These are phyloP conservation scores for Latrodectus elegans DNA, from an alignment of 2,888 invertebrate species.

Conservation along the genomic window DNA sequence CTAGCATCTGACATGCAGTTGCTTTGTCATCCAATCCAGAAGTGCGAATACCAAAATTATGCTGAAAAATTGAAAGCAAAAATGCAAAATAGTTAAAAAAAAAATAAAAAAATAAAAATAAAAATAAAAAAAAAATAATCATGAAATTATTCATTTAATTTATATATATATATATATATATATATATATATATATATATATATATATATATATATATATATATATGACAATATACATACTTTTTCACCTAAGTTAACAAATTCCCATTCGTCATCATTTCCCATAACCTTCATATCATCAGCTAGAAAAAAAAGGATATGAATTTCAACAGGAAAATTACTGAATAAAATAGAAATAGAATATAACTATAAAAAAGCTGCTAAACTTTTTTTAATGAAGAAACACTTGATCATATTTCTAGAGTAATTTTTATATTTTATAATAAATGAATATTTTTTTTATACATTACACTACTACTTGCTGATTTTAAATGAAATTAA, in stretches of 20 bases:
- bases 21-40: slow-evolving; percentile 96
- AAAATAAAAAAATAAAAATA: too few relatives aligned
- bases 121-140: too few relatives aligned
- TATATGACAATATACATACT: slow-evolving; percentile 72
- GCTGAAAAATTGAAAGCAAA: slow-evolving; percentile 75
- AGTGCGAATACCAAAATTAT: slow-evolving; percentile 95
- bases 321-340: too few relatives aligned
- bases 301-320: slow-evolving; percentile 71
- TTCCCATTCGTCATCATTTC: slow-evolving; percentile 93
- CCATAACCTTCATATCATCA: slow-evolving; percentile 82
- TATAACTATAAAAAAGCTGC: too few relatives aligned
- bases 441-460: too few relatives aligned
- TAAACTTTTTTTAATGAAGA: too few relatives aligned
- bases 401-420: too few relatives aligned
- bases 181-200: background rate
- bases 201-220: background rate
- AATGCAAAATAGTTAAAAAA: background rate
- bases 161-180: background rate
- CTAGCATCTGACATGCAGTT: slow-evolving; percentile 96
- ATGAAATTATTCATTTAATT: background rate
- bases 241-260: slow-evolving; percentile 95
- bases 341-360: too few relatives aligned
- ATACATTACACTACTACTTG: too few relatives aligned
- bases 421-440: too few relatives aligned
- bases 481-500: too few relatives aligned